Conservation (phyloP, 2,113 vertebrate genomes). For the Sigmodon hispidus region DNA sequence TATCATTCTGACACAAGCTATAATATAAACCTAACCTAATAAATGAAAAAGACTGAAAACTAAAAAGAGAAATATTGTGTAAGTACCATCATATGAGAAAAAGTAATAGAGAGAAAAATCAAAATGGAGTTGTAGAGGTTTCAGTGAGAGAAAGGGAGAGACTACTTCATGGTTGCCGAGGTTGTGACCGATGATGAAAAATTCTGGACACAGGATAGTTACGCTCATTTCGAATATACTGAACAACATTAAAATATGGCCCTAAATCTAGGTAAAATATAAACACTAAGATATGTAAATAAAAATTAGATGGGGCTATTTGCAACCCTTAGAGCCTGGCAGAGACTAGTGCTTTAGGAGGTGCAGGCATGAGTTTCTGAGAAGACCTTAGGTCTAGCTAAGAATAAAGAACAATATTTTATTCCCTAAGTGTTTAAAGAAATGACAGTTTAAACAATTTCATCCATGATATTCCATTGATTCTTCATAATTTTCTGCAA, state of each 20-base stretch:
- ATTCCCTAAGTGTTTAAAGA: background rate
- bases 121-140: background rate
- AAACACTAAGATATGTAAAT: background rate
- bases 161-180: background rate
- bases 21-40: background rate
- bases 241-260: background rate
- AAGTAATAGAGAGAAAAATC: background rate
- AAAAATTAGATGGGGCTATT: background rate
- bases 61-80: background rate
- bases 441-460: background rate
- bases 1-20: background rate
- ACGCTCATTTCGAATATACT: background rate
- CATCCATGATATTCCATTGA: slow-evolving; percentile 22
- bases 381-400: background rate
- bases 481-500: background rate
- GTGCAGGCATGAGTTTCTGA: background rate
- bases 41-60: background rate
- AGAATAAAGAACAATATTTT: background rate
- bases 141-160: background rate
- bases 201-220: background rate
- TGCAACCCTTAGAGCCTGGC: background rate
- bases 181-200: background rate
- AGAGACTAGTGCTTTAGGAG: background rate
- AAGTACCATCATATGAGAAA: background rate
- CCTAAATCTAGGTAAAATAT: background rate